Conservation (phyloP, 2,113 vertebrate species). For the Paratilapia polleni region DNA sequence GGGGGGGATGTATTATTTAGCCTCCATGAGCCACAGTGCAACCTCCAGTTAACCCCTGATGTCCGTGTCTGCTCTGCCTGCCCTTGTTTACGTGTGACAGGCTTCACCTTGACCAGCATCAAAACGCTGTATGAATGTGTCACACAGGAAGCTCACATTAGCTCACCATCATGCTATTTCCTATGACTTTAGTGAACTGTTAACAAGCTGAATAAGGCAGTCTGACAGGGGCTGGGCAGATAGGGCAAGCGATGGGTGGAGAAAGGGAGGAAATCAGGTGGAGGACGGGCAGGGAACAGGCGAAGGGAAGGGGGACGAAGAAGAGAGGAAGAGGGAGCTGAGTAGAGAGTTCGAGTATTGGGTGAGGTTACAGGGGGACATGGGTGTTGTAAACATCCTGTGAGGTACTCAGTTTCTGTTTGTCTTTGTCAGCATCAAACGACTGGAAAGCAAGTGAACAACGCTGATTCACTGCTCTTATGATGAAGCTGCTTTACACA, state of each 20-base stretch:
- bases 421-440: slow-evolving; percentile 38
- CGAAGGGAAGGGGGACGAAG: background rate
- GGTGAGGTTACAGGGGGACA: background rate
- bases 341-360: slow-evolving; percentile 1
- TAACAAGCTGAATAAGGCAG: slow-evolving; percentile 49
- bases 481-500: background rate
- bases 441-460: background rate
- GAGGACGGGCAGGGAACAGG: slow-evolving; percentile 14
- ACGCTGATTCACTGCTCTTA: slow-evolving; percentile 6
- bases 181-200: slow-evolving; percentile 53
- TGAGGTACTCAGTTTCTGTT: slow-evolving; percentile 9
- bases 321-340: background rate
- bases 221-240: background rate
- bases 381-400: slow-evolving; percentile 73
- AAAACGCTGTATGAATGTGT: slow-evolving; percentile 49
- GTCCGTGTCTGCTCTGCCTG: slow-evolving; percentile 38
- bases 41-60: slow-evolving; percentile 48
- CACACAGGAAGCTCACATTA: slow-evolving; percentile 71
- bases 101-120: slow-evolving; percentile 64
- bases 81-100: slow-evolving; percentile 16
- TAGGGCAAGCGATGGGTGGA: background rate
- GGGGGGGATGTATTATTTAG: slow-evolving; percentile 8
- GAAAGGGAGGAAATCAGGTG: slow-evolving; percentile 7
- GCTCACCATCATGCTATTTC: slow-evolving; percentile 73
- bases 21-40: slow-evolving; percentile 4